These are phyloP conservation scores for Brachionus rotundiformis DNA, from an alignment of 1,140 invertebrate genomes.

Conservation along the genomic window DNA sequence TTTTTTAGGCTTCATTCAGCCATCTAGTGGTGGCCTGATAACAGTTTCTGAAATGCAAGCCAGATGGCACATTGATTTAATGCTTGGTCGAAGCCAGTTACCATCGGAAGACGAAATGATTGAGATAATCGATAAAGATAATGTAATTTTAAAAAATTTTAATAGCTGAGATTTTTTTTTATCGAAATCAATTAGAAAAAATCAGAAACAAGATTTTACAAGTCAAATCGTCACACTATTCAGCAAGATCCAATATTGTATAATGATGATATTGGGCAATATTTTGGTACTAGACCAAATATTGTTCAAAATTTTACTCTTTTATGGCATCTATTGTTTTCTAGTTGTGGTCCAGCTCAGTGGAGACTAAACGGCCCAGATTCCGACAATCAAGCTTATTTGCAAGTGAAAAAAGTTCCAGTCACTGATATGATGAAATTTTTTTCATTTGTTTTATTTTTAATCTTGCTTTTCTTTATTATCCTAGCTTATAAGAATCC, in stretches of 20 bases:
- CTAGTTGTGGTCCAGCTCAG: slow-evolving; percentile 48
- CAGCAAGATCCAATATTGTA: slow-evolving; percentile 60
- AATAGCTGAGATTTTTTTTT: no score
- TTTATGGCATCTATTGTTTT: slow-evolving; percentile 55
- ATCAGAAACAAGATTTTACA: slow-evolving; percentile 55
- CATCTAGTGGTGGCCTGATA: slow-evolving; percentile 60
- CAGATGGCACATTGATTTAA: slow-evolving; percentile 59
- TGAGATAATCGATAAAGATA: slow-evolving; percentile 55
- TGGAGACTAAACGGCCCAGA: slow-evolving; percentile 43
- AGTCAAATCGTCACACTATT: slow-evolving; percentile 59
- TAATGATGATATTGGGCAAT: slow-evolving; percentile 59
- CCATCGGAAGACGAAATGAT: slow-evolving; percentile 57
- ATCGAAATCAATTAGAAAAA: no score
- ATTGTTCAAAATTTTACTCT: slow-evolving; percentile 55
- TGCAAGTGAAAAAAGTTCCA: slow-evolving; percentile 10
- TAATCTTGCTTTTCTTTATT: slow-evolving; percentile 24
- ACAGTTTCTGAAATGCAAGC: slow-evolving; percentile 62
- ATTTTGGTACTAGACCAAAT: slow-evolving; percentile 59
- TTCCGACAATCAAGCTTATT: neutral
- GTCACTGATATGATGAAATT: slow-evolving; percentile 50
- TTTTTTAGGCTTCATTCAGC: slow-evolving; percentile 62
- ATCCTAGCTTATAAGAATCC: neutral
- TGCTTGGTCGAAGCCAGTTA: slow-evolving; percentile 55
- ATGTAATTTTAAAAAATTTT: neutral
- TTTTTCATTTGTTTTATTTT: slow-evolving; percentile 44